A percentile compares a stretch with the other conserved stretches of the same genome.
Evolutionary conservation across 2,113 vertebrate genomes (phyloP).

Genomic region (Aviceda subcristata): DNA sequence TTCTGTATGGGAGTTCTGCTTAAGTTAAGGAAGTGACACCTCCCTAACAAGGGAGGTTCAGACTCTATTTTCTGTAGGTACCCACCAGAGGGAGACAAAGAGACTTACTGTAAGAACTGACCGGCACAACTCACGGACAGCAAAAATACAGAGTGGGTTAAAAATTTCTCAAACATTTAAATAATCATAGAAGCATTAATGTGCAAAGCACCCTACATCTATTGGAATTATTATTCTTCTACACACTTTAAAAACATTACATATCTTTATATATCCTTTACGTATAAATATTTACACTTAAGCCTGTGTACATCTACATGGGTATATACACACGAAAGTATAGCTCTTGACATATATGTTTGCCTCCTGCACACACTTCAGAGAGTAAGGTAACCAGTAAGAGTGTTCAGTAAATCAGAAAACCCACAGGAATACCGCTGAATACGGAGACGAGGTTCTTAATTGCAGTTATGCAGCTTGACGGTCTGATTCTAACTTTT

Average conservation of each 20-base stretch:
- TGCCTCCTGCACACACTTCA: background rate
- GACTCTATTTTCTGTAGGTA: background rate
- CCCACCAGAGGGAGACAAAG: background rate
- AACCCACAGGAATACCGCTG: background rate
- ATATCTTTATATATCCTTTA: background rate
- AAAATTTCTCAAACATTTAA: background rate
- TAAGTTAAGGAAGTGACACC: background rate
- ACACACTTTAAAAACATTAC: background rate
- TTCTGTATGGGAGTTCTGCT: background rate
- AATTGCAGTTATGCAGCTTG: constrained; percentile 11
- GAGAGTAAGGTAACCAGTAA: background rate
- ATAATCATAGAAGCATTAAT: background rate
- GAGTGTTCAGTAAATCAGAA: background rate
- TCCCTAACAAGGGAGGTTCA: background rate
- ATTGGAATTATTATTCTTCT: background rate
- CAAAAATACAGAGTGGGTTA: background rate
- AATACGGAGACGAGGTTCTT: background rate
- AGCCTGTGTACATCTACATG: background rate
- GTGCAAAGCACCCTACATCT: background rate
- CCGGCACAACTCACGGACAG: background rate
- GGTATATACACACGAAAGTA: background rate
- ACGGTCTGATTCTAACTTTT: constrained; percentile 7
- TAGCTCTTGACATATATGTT: background rate
- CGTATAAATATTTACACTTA: background rate
- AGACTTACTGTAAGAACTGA: background rate